Conservation (phyloP, 2,888 invertebrate species). For the Sthenelais limicola region DNA sequence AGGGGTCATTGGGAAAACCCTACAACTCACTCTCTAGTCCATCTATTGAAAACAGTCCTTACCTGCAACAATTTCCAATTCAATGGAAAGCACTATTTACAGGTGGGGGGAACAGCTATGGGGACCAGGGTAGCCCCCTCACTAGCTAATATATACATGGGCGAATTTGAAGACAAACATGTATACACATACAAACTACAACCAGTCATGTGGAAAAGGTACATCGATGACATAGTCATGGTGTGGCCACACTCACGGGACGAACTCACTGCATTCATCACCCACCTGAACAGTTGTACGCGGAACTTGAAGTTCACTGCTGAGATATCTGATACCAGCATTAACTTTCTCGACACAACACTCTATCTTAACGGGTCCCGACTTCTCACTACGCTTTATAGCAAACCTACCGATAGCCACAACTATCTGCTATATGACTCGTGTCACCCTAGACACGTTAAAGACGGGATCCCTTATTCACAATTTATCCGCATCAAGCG, state of each 20-base stretch:
- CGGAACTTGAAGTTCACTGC: slow-evolving; percentile 6
- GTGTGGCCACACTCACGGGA: neutral
- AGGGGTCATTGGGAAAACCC: neutral
- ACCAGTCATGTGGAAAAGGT: slow-evolving; percentile 3
- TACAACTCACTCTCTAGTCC: neutral
- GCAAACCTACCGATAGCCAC: slow-evolving; percentile 7
- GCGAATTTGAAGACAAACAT: slow-evolving; percentile 1
- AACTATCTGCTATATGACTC: slow-evolving; percentile 14
- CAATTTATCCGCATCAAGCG: slow-evolving; percentile 11
- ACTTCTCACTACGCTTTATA: neutral
- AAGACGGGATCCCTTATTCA: neutral
- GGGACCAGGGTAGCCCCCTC: slow-evolving; percentile 26
- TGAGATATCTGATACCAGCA: neutral
- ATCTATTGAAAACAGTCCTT: slow-evolving; percentile 8
- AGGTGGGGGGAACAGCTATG: slow-evolving; percentile 20
- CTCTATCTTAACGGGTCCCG: neutral
- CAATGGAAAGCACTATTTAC: slow-evolving; percentile 26
- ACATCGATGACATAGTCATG: slow-evolving; percentile 15
- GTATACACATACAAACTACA: slow-evolving; percentile 1
- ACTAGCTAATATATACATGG: slow-evolving; percentile 16
- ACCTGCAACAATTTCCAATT: slow-evolving; percentile 19
- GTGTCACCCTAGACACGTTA: neutral
- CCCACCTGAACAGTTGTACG: slow-evolving; percentile 1
- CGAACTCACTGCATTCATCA: neutral
- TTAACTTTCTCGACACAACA: slow-evolving; percentile 11